A percentile compares a stretch with the other conserved stretches of the same genome.
Conservation (phyloP, 2,797 vertebrate genomes). For the Acanthis flammea region DNA sequence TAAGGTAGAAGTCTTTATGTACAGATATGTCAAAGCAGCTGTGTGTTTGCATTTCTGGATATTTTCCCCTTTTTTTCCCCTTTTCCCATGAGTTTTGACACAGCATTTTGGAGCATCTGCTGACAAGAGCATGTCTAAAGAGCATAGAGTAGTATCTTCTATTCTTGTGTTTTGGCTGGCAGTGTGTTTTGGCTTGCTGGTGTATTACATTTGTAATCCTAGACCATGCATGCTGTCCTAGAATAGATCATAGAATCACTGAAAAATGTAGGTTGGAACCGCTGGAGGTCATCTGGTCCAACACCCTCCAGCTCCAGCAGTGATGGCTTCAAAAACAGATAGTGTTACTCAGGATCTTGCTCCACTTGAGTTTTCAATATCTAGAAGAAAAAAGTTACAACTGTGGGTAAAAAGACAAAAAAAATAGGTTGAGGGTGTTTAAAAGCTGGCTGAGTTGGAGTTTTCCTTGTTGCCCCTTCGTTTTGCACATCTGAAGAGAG, state of each 20-base stretch:
- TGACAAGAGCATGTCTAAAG: background rate
- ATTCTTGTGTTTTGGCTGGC: conserved; percentile 20
- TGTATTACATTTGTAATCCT: conserved; percentile 30
- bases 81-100: background rate
- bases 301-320: background rate
- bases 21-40: background rate
- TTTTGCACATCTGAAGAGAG: background rate
- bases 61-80: fast-evolving
- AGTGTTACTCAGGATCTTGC: background rate
- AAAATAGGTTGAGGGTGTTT: fast-evolving
- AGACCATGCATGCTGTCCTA: background rate
- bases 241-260: conserved; percentile 43
- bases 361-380: background rate
- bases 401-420: background rate
- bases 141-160: background rate
- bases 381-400: background rate
- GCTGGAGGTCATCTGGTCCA: background rate
- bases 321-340: background rate
- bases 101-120: background rate
- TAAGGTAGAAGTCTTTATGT: background rate
- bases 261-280: conserved; percentile 14
- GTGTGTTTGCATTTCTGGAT: background rate
- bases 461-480: background rate
- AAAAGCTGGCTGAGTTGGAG: background rate
- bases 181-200: background rate